Evolutionary conservation across 2,113 vertebrate genomes (phyloP).

Genomic region (Myotis lucifugus): DNA sequence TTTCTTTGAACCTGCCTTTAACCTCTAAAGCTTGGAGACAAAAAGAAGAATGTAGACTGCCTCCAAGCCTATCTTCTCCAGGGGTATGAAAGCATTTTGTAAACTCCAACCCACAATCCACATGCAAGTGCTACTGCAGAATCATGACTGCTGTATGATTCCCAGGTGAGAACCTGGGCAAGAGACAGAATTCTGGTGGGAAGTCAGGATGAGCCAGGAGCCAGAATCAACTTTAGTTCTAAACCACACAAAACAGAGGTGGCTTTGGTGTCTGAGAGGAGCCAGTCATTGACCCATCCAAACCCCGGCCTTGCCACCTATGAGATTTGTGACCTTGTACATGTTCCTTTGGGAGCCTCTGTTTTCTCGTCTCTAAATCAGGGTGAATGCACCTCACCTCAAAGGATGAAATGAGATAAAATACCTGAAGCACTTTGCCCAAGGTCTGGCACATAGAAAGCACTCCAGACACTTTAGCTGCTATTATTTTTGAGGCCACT

Average conservation of each 20-base stretch:
- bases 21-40: constrained; percentile 4
- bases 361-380: constrained; percentile 7
- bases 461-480: neutral
- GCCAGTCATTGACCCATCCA: neutral
- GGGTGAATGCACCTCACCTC: neutral
- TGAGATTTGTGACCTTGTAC: neutral
- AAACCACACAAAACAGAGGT: neutral
- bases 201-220: neutral
- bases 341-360: neutral
- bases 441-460: neutral
- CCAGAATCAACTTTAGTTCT: neutral
- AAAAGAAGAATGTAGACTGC: neutral
- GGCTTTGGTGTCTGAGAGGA: neutral
- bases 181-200: neutral
- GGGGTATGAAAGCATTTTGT: neutral
- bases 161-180: neutral
- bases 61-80: neutral
- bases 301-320: neutral
- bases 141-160: neutral
- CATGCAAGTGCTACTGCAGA: neutral
- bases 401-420: neutral
- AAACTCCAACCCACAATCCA: neutral
- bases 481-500: neutral
- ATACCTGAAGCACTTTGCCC: neutral
- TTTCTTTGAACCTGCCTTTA: constrained; percentile 47